phyloP scores from a whole-genome alignment of 1,140 invertebrate genomes.

The Caenorhabditis briggsae region DNA sequence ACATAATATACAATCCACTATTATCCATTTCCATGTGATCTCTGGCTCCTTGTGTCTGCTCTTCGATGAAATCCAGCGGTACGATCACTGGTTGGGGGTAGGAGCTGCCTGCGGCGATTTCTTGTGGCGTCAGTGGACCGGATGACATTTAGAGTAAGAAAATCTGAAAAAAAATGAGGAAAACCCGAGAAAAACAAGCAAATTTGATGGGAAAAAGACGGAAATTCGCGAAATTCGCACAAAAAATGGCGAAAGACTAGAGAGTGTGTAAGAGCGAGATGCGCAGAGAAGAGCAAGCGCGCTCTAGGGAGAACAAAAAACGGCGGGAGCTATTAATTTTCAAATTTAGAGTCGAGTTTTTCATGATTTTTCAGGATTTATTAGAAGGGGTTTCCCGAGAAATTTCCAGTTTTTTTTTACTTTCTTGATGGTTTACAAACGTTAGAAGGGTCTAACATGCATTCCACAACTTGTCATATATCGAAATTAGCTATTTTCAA shows the following conservation, averaged over 20 bases:
- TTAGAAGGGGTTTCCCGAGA: background rate
- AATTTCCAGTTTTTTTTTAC: too few relatives aligned
- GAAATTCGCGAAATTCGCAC: background rate
- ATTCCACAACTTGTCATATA: too few relatives aligned
- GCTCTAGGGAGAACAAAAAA: background rate
- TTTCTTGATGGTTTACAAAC: too few relatives aligned
- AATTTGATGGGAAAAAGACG: background rate
- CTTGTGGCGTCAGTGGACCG: background rate
- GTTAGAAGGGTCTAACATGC: too few relatives aligned
- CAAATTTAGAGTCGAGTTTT: background rate
- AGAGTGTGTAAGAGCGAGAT: background rate
- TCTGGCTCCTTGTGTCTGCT: background rate
- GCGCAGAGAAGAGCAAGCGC: background rate
- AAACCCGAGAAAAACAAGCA: background rate
- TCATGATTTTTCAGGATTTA: background rate
- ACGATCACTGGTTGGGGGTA: background rate
- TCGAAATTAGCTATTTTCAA: background rate
- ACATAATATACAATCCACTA: slow-evolving; percentile 32
- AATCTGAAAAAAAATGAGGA: background rate
- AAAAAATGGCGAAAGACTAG: background rate
- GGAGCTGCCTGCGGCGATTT: background rate
- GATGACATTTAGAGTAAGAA: background rate
- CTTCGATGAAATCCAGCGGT: slow-evolving; percentile 15
- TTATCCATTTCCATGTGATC: slow-evolving; percentile 4
- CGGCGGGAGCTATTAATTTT: background rate